Evolutionary conservation across 2,797 vertebrate species (phyloP), one percentile per base, ranked within the genome.

Genomic region (Acipenser oxyrinchus): DNA sequence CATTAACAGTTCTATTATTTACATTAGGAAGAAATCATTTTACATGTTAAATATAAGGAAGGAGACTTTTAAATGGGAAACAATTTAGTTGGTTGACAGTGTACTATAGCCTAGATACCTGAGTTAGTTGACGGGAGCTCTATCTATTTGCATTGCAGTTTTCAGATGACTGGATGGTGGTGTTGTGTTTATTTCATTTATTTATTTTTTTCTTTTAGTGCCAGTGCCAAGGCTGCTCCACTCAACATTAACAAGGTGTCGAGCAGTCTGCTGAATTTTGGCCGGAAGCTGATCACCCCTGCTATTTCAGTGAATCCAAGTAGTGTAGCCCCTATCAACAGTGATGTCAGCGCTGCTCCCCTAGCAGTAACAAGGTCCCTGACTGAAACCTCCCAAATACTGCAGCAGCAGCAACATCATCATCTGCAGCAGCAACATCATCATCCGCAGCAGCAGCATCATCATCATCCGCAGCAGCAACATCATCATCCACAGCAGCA

Each of bases 171-270:
- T 37, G 23, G 23, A 37, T 37, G 23, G 23, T 37, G 23, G 23
- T 37, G 23, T 3, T 37, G 23, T 37, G 15, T 18, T 18, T 18
- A 18, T 18, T 53, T 53, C 12, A 53, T 53, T 60, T 6, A 15
- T 55, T 6, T 58, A 50, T 68, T 55, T 49, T 51, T 10, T 7
- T 49, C 49, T 57, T 64, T 50, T 51, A 91, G 90, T 0, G 71
- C 78, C 67, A 84, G 78, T 64, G 74, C 85, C 68, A 90, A 85
- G 76, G 78, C 83, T 0, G 67, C 87, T 15, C 88, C 88, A 1
- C 72, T 90, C 73, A 91, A 90, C 75, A 91, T 91, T n/a, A 90
- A 88, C 72, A 91, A 90, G 71, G 89, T 91, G 64, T 91, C 90
- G 64, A 90, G 82, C 70, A 91, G 89, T 75, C 82, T 91, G 66